A percentile compares a stretch with the other conserved stretches of the same genome.
Evolutionary conservation across 1,140 invertebrate species (phyloP).

Genomic region (Formica selysi): DNA sequence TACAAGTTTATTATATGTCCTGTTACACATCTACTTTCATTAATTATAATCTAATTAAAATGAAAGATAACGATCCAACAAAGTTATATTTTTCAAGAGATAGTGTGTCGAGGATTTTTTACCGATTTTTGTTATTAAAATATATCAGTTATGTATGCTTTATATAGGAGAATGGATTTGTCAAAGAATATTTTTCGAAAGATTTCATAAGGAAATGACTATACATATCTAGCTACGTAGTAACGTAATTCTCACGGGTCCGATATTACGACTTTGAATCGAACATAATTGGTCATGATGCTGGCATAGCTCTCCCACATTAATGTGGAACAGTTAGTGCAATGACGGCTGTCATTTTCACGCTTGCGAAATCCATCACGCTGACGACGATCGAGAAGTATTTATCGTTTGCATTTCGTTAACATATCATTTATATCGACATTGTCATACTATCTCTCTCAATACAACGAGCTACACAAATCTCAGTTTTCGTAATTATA

Average conservation of each 20-base stretch:
- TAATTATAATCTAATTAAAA: slow-evolving; percentile 1
- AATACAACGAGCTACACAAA: background rate
- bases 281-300: slow-evolving; percentile 50
- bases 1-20: background rate
- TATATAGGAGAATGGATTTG: background rate
- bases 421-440: background rate
- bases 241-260: slow-evolving; percentile 62
- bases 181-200: background rate
- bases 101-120: background rate
- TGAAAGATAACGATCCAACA: background rate
- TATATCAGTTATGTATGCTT: no score
- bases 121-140: background rate
- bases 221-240: background rate
- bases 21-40: background rate
- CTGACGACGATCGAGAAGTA: background rate
- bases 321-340: slow-evolving; percentile 36
- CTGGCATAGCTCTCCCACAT: slow-evolving; percentile 74
- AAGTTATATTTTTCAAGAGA: background rate
- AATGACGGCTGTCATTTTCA: slow-evolving; percentile 49
- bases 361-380: slow-evolving; percentile 24
- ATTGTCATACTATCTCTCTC: background rate
- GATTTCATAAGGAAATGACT: slow-evolving; percentile 5
- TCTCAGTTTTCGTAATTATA: background rate
- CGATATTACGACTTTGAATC: slow-evolving; percentile 70
- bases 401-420: slow-evolving; percentile 54